phyloP scores from a whole-genome alignment of 2,797 vertebrate species.

The Miopithecus talapoin region DNA sequence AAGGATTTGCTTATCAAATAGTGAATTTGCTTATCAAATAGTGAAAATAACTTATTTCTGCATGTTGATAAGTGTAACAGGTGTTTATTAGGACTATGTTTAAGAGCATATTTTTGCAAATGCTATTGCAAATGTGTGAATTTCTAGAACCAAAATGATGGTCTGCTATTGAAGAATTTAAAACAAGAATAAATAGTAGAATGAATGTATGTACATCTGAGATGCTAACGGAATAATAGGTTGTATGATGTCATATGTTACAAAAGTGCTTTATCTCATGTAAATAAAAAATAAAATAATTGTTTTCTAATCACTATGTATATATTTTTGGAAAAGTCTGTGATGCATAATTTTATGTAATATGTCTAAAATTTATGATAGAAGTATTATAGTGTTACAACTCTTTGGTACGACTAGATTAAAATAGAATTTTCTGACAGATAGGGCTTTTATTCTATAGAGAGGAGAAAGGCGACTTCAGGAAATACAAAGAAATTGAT shows the following conservation, averaged over 20 bases:
- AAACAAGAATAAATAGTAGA: background rate
- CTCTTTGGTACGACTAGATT: background rate
- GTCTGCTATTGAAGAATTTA: background rate
- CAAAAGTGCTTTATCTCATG: background rate
- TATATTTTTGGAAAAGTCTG: background rate
- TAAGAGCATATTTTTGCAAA: background rate
- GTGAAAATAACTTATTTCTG: background rate
- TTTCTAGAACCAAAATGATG: background rate
- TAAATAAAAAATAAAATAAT: background rate
- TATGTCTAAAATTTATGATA: background rate
- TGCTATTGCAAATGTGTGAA: background rate
- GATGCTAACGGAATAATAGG: background rate
- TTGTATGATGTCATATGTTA: background rate
- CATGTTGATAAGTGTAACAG: background rate
- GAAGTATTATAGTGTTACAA: background rate
- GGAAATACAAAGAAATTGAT: background rate
- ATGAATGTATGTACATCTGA: background rate
- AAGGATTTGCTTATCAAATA: background rate
- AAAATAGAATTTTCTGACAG: background rate
- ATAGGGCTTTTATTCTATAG: background rate
- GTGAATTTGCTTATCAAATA: background rate
- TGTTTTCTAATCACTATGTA: background rate
- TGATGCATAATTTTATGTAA: background rate
- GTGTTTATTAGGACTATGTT: background rate
- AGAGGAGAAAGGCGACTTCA: background rate